Conservation (phyloP, 2,113 vertebrate species). For the Takifugu flavidus region DNA sequence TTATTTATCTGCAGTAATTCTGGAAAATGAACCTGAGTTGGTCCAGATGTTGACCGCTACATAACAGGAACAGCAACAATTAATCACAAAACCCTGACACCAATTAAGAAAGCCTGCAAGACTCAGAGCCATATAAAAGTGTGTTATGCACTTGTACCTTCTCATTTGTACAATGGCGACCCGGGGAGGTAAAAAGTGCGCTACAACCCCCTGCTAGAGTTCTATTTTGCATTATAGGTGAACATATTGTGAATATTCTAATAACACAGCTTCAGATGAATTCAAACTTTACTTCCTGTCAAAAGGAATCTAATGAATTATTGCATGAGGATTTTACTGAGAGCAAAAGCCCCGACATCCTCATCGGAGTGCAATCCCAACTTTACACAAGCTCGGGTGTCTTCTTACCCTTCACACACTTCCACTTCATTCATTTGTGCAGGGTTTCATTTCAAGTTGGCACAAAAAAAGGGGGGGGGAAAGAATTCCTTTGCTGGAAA, state of each 20-base stretch:
- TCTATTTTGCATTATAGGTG: constrained; percentile 59
- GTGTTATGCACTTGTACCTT: constrained; percentile 34
- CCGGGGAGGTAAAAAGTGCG: constrained; percentile 26
- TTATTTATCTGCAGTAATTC: constrained; percentile 43
- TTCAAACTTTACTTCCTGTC: constrained; percentile 68
- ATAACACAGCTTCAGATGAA: constrained; percentile 62
- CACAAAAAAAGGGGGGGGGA: constrained; percentile 50
- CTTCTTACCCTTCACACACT: constrained; percentile 49
- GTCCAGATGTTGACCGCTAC: constrained; percentile 6
- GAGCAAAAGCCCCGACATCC: constrained; percentile 58
- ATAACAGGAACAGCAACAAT: constrained; percentile 24
- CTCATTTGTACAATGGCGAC: constrained; percentile 31
- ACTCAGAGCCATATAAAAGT: constrained; percentile 38
- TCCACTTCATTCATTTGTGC: constrained; percentile 71
- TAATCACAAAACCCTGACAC: constrained; percentile 38
- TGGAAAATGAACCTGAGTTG: constrained; percentile 19
- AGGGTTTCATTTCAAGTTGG: constrained; percentile 74
- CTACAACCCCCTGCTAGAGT: constrained; percentile 19
- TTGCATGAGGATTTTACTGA: constrained; percentile 67
- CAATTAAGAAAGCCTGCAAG: constrained; percentile 47
- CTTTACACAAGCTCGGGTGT: constrained; percentile 66
- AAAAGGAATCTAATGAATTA: constrained; percentile 67
- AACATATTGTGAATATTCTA: constrained; percentile 65
- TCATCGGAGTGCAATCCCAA: constrained; percentile 58
- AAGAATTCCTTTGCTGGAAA: constrained; percentile 75